Evolutionary conservation across 2,797 vertebrate genomes (phyloP).

Genomic region (Heteromormyrus szaboi): DNA sequence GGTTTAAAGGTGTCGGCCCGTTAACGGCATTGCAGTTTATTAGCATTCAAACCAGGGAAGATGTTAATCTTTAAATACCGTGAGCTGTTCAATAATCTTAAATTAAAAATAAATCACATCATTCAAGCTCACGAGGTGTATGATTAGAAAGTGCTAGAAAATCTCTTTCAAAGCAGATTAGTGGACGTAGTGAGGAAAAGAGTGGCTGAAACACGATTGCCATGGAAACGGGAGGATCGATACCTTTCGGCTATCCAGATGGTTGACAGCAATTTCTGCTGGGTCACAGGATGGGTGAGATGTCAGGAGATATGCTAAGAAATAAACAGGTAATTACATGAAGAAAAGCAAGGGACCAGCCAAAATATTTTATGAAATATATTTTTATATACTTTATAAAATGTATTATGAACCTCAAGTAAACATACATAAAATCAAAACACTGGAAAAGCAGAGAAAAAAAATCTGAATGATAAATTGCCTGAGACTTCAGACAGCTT

Average conservation of each 20-base stretch:
- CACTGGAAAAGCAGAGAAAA: not conserved
- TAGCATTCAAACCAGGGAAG: conserved; percentile 7
- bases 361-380: not conserved
- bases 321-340: conserved; percentile 37
- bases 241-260: conserved; percentile 51
- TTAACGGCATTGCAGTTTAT: conserved; percentile 7
- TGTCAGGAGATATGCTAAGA: conserved; percentile 53
- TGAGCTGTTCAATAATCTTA: conserved; percentile 20
- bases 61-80: conserved; percentile 16
- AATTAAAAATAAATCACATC: conserved; percentile 42
- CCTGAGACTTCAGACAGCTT: not conserved
- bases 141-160: conserved; percentile 60
- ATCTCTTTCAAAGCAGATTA: conserved; percentile 56
- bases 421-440: not conserved
- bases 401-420: not conserved
- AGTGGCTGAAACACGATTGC: conserved; percentile 61
- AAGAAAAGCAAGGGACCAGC: not conserved
- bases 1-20: not conserved
- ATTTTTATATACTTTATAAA: not conserved
- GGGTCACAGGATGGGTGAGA: conserved; percentile 62
- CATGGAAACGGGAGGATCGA: conserved; percentile 64
- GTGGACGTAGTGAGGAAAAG: conserved; percentile 44
- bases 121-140: conserved; percentile 67
- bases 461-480: not conserved
- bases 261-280: conserved; percentile 71